A percentile compares a stretch with the other conserved stretches of the same genome.
Conservation (phyloP, 1,140 invertebrate species). For the Euura saliciscinereae region DNA sequence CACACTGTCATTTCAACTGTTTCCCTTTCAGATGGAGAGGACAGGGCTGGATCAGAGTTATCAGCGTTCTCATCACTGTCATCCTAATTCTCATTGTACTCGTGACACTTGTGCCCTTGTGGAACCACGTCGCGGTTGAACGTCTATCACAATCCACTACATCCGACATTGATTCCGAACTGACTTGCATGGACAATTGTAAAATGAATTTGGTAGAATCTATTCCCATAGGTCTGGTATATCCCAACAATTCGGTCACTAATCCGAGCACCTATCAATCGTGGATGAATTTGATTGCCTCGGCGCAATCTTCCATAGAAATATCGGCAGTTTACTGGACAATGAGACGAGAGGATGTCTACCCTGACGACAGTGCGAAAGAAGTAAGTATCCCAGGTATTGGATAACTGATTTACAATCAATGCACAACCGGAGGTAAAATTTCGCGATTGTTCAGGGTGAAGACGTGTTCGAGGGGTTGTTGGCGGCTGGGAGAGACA, state of each 20-base stretch:
- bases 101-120: constrained; percentile 75
- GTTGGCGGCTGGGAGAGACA: constrained; percentile 72
- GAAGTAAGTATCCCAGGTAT: constrained; percentile 51
- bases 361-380: constrained; percentile 75
- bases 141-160: constrained; percentile 35
- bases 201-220: constrained; percentile 83
- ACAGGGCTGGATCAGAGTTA: constrained; percentile 72
- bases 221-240: constrained; percentile 85
- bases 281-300: constrained; percentile 78
- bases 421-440: too few relatives aligned
- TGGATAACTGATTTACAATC: too few relatives aligned
- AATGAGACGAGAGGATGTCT: constrained; percentile 76
- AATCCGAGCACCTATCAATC: constrained; percentile 77
- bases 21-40: constrained; percentile 53
- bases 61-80: constrained; percentile 79
- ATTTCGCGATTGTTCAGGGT: constrained; percentile 66
- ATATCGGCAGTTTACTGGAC: constrained; percentile 95
- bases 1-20: too few relatives aligned
- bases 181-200: constrained; percentile 46
- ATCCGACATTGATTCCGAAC: constrained; percentile 32
- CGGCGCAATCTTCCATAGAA: constrained; percentile 78
- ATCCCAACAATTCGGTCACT: constrained; percentile 64
- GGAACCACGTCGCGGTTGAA: constrained; percentile 66
- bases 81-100: constrained; percentile 77
- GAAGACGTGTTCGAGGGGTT: constrained; percentile 84